phyloP scores from a whole-genome alignment of 1,140 invertebrate species.

The Panagrolaimus sp. region DNA sequence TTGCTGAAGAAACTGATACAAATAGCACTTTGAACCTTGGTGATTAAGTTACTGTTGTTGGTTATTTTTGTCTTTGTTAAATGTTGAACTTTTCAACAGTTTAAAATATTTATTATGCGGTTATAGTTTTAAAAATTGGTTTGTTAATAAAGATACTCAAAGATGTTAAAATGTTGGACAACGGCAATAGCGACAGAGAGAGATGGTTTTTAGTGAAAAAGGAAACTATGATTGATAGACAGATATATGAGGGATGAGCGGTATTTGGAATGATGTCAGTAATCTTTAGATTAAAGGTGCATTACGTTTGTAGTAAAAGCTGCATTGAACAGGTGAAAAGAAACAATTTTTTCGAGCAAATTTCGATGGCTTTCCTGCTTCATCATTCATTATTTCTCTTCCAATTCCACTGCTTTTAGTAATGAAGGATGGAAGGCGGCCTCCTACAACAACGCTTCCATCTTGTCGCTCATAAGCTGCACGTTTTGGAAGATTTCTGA shows the following conservation, averaged over 20 bases:
- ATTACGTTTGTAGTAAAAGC: conserved; percentile 25
- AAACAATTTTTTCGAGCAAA: conserved; percentile 32
- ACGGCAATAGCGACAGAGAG: not conserved
- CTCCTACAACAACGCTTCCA: conserved; percentile 3
- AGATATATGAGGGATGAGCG: no score
- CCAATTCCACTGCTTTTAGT: not conserved
- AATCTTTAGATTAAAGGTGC: not conserved
- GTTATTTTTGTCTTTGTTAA: no score
- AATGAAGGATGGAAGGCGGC: conserved; percentile 9
- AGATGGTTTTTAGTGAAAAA: not conserved
- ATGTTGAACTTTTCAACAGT: no score
- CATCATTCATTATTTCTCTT: conserved; percentile 17
- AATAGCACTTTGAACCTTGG: no score
- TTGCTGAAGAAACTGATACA: no score
- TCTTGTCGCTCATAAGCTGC: conserved; percentile 13
- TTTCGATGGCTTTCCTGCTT: conserved; percentile 18
- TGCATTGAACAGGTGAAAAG: conserved; percentile 27
- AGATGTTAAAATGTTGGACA: not conserved
- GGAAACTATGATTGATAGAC: no score
- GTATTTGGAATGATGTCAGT: not conserved
- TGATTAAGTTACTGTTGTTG: no score
- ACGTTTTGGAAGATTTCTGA: conserved; percentile 20
- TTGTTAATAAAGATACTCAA: not conserved
- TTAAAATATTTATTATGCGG: no score
- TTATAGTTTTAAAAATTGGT: not conserved